Conservation (phyloP, 2,888 invertebrate genomes). For the Chrysina gloriosa region DNA sequence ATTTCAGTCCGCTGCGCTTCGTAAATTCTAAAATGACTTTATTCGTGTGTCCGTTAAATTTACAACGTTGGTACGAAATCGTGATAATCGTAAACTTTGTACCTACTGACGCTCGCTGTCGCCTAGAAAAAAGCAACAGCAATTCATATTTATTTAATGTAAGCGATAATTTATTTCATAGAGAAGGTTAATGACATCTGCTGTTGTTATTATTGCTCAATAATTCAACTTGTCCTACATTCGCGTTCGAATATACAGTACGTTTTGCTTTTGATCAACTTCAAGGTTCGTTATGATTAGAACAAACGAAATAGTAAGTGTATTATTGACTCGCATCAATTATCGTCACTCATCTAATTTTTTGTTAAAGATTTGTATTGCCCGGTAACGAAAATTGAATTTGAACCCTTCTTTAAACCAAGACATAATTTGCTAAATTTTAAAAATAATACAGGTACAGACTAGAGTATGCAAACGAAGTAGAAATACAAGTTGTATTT, state of each 20-base stretch:
- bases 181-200: constrained; percentile 37
- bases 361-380: too few relatives aligned
- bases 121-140: constrained; percentile 26
- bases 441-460: too few relatives aligned
- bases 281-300: too few relatives aligned
- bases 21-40: background rate
- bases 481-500: too few relatives aligned
- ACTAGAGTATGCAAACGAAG: too few relatives aligned
- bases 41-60: constrained; percentile 16
- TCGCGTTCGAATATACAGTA: constrained; percentile 24
- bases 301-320: too few relatives aligned
- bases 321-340: too few relatives aligned
- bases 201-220: constrained; percentile 37
- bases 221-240: constrained; percentile 36
- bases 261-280: background rate
- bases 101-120: constrained; percentile 32
- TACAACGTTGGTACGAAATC: constrained; percentile 11
- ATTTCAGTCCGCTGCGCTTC: constrained; percentile 1
- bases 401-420: too few relatives aligned
- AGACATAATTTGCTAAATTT: too few relatives aligned
- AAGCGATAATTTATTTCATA: constrained; percentile 37
- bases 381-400: too few relatives aligned
- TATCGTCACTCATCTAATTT: too few relatives aligned
- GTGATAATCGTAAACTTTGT: constrained; percentile 33
- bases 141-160: constrained; percentile 37